Base-by-base conservation (phyloP, 2,888 invertebrate genomes). In the Eupithecia subfuscata region DNA sequence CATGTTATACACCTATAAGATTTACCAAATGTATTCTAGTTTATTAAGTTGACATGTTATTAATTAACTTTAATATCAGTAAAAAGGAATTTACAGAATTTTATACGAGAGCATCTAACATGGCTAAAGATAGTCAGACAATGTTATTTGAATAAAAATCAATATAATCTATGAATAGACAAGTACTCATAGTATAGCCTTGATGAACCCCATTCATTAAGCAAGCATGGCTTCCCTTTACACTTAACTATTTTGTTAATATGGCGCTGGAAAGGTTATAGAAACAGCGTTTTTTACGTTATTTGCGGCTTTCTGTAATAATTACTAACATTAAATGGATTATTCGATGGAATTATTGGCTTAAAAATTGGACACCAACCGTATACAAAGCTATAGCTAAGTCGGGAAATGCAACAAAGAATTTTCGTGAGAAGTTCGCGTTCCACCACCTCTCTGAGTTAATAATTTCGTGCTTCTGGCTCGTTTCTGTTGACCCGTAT, bases 401-500 rank as follows among this genome's bases (percentile, higher is more conserved):
- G 68, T 68, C 68, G 1, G 25, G 16, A 67, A 67, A 67, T 40
- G n/a, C 67, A 40, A 37, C 43, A 25, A 68, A 68, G 25, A 22
- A 68, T 40, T 40, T 67, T 40, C 40, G 18, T 43, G 18, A 22
- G 34, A 60, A 73, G 30, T 34, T 9, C 12, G 8, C 30, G 43
- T 43, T 71, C 65, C 71, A 34, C 76, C 69, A 48, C 68, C 71
- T 69, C 73, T 30, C 64, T 40, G n/a, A 34, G 43, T 76, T 48
- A 60, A 76, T 73, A 64, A 73, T 43, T 71, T 74, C 63, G 40
- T 69, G 30, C 34, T 60, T n/a, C 40, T 25, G 12, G 48, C 74
- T 63, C 74, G 75, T 72, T 70, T 74, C 67, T 69, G 74, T 25
- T 74, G 78, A 74, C 76, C 72, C 70, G 74, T 78, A 69, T 78